Conservation (phyloP, 1,140 invertebrate genomes). For the Yoshiicerus persimilis region DNA sequence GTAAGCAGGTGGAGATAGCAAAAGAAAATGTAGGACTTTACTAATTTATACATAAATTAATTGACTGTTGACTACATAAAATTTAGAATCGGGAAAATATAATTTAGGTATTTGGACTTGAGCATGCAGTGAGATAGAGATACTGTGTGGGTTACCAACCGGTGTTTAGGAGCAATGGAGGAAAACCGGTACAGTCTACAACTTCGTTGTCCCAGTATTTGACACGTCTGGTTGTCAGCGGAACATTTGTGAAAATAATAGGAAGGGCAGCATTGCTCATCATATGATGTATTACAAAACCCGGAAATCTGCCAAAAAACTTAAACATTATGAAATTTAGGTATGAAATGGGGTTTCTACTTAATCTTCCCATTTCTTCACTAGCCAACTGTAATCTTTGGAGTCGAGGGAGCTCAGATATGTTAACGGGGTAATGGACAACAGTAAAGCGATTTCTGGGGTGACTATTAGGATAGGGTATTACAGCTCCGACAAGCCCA, state of each 20-base stretch:
- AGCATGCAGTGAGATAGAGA: no score
- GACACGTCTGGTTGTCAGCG: conserved; percentile 19
- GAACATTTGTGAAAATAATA: conserved; percentile 30
- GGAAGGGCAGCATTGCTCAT: conserved; percentile 29
- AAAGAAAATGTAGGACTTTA: no score
- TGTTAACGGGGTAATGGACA: conserved; percentile 30
- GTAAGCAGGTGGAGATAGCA: no score
- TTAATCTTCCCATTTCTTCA: not conserved
- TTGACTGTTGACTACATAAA: no score
- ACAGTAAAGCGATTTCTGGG: conserved; percentile 44
- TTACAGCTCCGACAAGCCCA: conserved; percentile 41
- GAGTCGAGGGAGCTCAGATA: not conserved
- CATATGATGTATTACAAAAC: conserved; percentile 23
- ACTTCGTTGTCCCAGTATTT: conserved; percentile 35
- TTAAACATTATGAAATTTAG: conserved; percentile 39
- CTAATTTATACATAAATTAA: no score
- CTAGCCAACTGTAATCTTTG: not conserved
- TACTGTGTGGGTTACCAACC: no score
- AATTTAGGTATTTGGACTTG: no score
- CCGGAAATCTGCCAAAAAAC: conserved; percentile 44
- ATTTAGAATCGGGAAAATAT: no score
- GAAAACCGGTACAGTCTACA: conserved; percentile 18
- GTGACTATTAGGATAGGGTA: conserved; percentile 41
- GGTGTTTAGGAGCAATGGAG: conserved; percentile 31
- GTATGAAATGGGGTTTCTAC: conserved; percentile 8